Conservation (phyloP, 2,888 invertebrate species). For the Barypeithes pellucidus region DNA sequence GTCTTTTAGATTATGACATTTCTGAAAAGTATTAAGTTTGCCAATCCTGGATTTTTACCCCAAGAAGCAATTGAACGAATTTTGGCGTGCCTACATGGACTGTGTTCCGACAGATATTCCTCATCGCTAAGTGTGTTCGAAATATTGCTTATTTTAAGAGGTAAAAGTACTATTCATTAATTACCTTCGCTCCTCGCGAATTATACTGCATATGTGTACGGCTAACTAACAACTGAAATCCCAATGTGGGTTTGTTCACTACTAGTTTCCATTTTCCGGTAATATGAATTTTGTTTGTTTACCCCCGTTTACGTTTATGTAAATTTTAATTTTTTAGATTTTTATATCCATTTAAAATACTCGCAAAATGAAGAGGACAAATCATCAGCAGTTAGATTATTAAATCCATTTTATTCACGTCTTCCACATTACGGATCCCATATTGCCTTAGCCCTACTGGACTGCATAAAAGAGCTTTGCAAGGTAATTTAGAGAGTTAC, state of each 20-base stretch:
- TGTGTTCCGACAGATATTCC: constrained; percentile 63
- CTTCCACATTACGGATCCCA: constrained; percentile 66
- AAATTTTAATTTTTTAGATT: constrained; percentile 55
- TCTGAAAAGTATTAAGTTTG: constrained; percentile 63
- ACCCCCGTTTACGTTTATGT: no score
- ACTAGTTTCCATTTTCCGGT: no score
- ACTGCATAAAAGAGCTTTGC: constrained; percentile 68
- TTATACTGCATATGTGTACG: no score
- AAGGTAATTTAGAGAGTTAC: constrained; percentile 60
- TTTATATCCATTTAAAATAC: constrained; percentile 60
- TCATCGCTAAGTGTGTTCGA: constrained; percentile 64
- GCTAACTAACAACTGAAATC: no score
- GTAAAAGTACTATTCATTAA: no score
- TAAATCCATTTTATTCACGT: constrained; percentile 62
- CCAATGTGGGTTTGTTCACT: no score
- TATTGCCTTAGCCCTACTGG: constrained; percentile 66
- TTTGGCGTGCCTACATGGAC: constrained; percentile 61
- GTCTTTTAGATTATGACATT: constrained; percentile 64
- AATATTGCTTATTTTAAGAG: constrained; percentile 62
- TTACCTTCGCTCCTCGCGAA: no score
- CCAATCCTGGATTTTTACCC: constrained; percentile 59
- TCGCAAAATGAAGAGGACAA: constrained; percentile 48
- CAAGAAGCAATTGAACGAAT: constrained; percentile 60
- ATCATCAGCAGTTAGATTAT: constrained; percentile 56
- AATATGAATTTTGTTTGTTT: no score